A percentile compares a stretch with the other conserved stretches of the same genome.
phyloP scores from a whole-genome alignment of 1,140 invertebrate genomes.

The Lasaia peninsularis region DNA sequence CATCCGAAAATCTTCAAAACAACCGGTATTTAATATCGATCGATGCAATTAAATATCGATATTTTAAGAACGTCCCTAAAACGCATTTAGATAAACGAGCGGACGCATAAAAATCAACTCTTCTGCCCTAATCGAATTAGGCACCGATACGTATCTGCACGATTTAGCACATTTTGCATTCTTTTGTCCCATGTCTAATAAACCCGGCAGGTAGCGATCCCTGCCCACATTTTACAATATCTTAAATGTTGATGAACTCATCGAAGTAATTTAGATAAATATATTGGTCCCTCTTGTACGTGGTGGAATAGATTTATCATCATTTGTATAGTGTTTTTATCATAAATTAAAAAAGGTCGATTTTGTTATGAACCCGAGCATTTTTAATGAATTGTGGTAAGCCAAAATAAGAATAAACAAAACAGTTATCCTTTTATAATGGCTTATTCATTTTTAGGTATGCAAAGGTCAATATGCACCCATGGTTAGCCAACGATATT shows the following conservation, averaged over 20 bases:
- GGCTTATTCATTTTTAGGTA: no score
- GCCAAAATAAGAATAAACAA: no score
- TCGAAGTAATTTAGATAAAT: slow-evolving; percentile 42
- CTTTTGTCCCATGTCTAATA: slow-evolving; percentile 66
- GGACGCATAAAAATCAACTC: slow-evolving; percentile 70
- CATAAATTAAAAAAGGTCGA: slow-evolving; percentile 12
- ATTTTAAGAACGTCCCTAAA: slow-evolving; percentile 37
- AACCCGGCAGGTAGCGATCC: slow-evolving; percentile 64
- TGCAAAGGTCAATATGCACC: no score
- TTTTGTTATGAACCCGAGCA: background rate
- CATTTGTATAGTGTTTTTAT: slow-evolving; percentile 22
- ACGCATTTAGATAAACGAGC: slow-evolving; percentile 62
- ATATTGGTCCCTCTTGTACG: slow-evolving; percentile 44
- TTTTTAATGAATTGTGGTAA: background rate
- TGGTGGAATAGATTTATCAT: slow-evolving; percentile 40
- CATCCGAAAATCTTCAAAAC: no score
- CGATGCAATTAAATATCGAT: slow-evolving; percentile 25
- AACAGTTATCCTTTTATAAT: no score
- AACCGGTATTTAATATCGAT: background rate
- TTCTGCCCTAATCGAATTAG: slow-evolving; percentile 73
- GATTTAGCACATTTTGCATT: slow-evolving; percentile 73
- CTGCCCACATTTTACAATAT: slow-evolving; percentile 26
- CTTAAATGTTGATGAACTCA: slow-evolving; percentile 66
- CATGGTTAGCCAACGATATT: no score
- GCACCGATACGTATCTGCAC: slow-evolving; percentile 62